These are phyloP conservation scores for Holothuria leucospilota DNA, from an alignment of 53 echinoderm and acorn worm genomes.

Conservation along the genomic window DNA sequence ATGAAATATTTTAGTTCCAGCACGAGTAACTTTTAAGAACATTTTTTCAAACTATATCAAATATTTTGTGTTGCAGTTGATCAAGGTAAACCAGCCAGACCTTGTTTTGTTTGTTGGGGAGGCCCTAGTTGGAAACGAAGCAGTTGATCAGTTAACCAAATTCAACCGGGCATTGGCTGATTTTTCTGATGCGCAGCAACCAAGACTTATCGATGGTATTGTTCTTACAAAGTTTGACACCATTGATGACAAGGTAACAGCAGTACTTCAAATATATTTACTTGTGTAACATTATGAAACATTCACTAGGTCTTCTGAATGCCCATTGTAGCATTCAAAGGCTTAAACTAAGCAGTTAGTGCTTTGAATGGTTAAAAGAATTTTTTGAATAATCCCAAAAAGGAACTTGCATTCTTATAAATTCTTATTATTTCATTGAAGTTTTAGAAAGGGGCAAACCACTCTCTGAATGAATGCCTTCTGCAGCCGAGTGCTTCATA, in stretches of 20 bases:
- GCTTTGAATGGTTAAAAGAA: too few species aligned
- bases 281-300: too few species aligned
- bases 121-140: constrained; percentile 98
- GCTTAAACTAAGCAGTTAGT: too few species aligned
- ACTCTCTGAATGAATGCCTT: too few species aligned
- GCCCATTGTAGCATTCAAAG: too few species aligned
- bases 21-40: neutral
- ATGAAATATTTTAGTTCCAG: neutral
- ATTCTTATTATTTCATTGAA: too few species aligned
- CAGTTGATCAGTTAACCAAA: constrained; percentile 96
- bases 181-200: constrained; percentile 85
- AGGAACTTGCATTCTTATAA: too few species aligned
- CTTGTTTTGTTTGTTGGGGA: constrained; percentile 95
- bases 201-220: constrained; percentile 96
- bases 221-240: constrained; percentile 99
- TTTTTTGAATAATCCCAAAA: too few species aligned
- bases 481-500: too few species aligned
- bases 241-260: constrained; percentile 93
- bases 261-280: too few species aligned
- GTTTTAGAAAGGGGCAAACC: too few species aligned
- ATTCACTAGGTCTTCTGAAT: too few species aligned
- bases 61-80: constrained; percentile 69
- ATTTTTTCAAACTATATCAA: neutral
- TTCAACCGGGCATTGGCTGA: constrained; percentile 96
- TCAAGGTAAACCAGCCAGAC: constrained; percentile 97